Percentiles rank a stretch among this genome's conserved stretches.
Evolutionary conservation across 2,888 invertebrate species (phyloP).

Genomic region (Drepanosiphum platanoidis): DNA sequence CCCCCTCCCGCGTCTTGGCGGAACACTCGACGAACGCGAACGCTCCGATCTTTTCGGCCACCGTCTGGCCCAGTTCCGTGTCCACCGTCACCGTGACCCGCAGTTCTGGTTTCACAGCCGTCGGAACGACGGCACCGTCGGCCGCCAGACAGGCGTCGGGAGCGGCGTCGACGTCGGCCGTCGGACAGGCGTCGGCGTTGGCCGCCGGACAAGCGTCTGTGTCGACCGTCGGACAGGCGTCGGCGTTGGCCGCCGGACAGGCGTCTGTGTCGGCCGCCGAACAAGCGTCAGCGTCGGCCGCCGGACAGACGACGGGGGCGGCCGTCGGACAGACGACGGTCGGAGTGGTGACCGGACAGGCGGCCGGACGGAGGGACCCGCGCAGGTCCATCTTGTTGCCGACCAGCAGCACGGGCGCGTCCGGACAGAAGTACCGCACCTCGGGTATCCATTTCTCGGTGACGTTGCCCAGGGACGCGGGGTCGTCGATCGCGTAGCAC

Average conservation of each 20-base stretch:
- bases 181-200: not conserved
- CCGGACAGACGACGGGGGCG: not conserved
- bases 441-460: constrained; percentile 75
- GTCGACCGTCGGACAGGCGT: too few species aligned
- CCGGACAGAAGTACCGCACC: constrained; percentile 72
- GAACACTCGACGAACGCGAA: constrained; percentile 98
- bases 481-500: constrained; percentile 74
- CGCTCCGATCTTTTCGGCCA: constrained; percentile 98
- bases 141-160: too few species aligned
- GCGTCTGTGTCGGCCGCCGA: not conserved
- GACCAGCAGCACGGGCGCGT: constrained; percentile 74
- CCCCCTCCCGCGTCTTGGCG: constrained; percentile 98
- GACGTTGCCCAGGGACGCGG: constrained; percentile 73
- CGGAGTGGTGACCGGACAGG: constrained; percentile 74
- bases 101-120: not conserved
- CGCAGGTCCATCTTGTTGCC: constrained; percentile 73
- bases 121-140: not conserved
- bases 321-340: constrained; percentile 74
- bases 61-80: constrained; percentile 93
- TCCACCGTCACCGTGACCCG: constrained; percentile 77
- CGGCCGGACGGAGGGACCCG: not conserved
- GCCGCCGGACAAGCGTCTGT: not conserved
- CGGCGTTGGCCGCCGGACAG: not conserved
- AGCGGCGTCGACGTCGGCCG: not conserved
- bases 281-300: not conserved